Evolutionary conservation across 2,888 invertebrate genomes (phyloP), one percentile per base, ranked within the genome.

Genomic region (Kryphioiulus occultus): DNA sequence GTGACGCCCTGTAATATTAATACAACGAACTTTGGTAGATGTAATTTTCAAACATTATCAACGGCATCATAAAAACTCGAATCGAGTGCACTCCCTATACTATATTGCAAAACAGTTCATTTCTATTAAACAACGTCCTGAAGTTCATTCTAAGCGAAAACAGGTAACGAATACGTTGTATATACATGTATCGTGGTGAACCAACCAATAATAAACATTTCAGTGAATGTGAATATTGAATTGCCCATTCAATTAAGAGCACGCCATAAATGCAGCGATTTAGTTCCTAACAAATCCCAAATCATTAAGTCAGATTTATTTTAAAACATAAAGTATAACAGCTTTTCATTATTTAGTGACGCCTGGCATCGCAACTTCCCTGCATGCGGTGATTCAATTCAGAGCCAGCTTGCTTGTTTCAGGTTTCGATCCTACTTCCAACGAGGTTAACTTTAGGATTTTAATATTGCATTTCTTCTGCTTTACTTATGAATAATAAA

Each of bases 401-500:
- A 5, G 19, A 59, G 19, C 53, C 53, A 59, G n/a, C 53, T 59
- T 59, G 53, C 53, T 59, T 59, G 53, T 59, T 59, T 59, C n/a
- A 59, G 53, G 53, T 59, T 59, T 59, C 53, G 53, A 59, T 59
- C 53, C 19, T 19, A 59, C n/a, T 59, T n/a, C 1, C 53, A 59
- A 59, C 53, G 53, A 59, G 53, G 53, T 59, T 59, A 59, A 59
- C 53, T 59, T 59, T 59, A 19, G 53, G 19, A 59, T 59, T n/a
- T 59, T 59, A 59, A 59, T 59, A 59, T 59, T 59, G 53, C 53
- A 59, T 59, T 59, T n/a, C 53, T 59, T 59, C 15, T 59, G 53
- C 53, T 59, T 59, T 59, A 59, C 53, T 59, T 59, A 59, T 59
- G 53, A 59, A 59, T 59, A 59, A 59, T 59, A 59, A 59, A 59